phyloP scores from a whole-genome alignment of 2,797 vertebrate species.

The Garrulus glandarius region DNA sequence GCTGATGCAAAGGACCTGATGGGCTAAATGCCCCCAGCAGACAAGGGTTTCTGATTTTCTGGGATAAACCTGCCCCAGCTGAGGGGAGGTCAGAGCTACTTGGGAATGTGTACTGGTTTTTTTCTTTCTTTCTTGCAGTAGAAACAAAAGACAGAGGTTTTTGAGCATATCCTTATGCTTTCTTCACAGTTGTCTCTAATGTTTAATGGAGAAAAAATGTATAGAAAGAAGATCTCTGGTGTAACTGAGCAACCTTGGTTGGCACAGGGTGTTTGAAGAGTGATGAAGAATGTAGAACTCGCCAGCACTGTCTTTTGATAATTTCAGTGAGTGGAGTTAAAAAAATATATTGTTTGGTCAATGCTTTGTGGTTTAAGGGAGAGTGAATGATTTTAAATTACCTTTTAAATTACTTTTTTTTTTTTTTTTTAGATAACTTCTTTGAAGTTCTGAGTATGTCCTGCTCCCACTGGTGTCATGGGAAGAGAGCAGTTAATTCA shows the following conservation, averaged over 20 bases:
- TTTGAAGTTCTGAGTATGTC: neutral
- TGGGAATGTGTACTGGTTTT: accelerated
- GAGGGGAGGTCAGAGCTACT: neutral
- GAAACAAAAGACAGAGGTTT: neutral
- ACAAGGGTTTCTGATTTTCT: neutral
- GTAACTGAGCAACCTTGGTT: neutral
- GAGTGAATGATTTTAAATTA: neutral
- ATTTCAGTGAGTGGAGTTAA: neutral
- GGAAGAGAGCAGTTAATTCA: neutral
- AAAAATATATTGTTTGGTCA: neutral
- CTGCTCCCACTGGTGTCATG: neutral
- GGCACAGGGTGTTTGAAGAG: neutral
- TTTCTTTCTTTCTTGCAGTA: neutral
- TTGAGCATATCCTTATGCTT: neutral
- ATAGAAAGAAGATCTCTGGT: neutral
- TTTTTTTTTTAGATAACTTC: neutral
- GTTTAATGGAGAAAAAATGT: neutral
- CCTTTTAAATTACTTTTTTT: neutral
- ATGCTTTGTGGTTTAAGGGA: neutral
- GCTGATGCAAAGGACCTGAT: neutral
- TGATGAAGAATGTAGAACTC: neutral
- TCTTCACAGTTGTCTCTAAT: neutral
- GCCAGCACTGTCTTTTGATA: neutral
- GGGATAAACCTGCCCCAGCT: too few relatives aligned
- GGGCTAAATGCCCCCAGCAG: neutral